Percentiles rank a stretch among this genome's conserved stretches.
These are phyloP conservation scores for Lamellibrachia satsuma DNA, from an alignment of 2,888 invertebrate species.

Conservation along the genomic window DNA sequence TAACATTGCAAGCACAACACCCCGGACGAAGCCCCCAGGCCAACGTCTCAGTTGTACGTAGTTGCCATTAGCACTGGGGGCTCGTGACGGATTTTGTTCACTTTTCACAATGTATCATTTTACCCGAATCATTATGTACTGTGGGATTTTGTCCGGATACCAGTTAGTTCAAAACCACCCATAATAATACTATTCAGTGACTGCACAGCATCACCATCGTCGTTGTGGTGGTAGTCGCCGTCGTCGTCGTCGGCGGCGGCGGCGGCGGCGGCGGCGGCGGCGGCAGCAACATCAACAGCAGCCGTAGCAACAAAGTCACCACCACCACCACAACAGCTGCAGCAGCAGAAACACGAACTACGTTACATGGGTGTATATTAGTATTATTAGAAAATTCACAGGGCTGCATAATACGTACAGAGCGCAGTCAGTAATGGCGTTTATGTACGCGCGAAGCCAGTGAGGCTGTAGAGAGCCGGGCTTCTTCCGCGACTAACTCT, in stretches of 20 bases:
- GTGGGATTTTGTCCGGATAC: no score
- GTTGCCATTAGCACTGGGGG: no score
- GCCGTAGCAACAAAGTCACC: not conserved
- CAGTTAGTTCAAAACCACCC: no score
- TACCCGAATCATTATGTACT: no score
- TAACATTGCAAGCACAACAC: no score
- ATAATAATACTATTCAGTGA: no score
- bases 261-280: not conserved
- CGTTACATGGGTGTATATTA: not conserved
- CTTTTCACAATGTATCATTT: no score
- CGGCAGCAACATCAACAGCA: not conserved
- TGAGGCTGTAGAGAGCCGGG: not conserved
- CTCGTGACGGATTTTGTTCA: no score
- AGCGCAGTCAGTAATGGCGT: not conserved
- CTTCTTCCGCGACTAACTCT: not conserved
- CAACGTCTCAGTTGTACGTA: no score
- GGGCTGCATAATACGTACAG: not conserved
- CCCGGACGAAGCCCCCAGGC: no score
- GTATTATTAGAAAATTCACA: not conserved
- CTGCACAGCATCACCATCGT: no score
- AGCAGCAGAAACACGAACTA: not conserved
- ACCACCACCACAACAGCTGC: not conserved
- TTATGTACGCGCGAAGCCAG: not conserved
- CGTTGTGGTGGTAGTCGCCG: no score
- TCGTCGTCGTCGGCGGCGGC: not conserved